Conservation (phyloP, 2,113 vertebrate genomes). For the Ptyas mucosa region DNA sequence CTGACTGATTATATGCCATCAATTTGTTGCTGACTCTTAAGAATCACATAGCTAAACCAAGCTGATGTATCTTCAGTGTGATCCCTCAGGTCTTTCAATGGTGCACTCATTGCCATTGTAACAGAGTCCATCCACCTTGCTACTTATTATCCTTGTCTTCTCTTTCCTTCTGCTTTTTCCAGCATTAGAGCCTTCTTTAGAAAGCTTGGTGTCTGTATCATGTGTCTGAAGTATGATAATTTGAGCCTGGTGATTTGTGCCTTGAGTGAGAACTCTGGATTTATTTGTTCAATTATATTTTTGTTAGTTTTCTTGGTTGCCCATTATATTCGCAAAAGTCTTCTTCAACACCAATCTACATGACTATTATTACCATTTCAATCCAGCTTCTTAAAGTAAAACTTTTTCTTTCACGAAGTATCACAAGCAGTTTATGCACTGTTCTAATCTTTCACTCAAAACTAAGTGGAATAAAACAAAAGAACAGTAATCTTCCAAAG, state of each 20-base stretch:
- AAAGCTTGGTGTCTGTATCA: background rate
- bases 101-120: background rate
- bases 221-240: background rate
- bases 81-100: background rate
- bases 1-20: background rate
- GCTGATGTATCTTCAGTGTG: background rate
- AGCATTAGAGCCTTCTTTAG: background rate
- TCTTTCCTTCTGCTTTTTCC: background rate
- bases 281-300: background rate
- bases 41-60: background rate
- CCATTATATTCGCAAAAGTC: background rate
- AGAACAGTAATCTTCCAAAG: background rate
- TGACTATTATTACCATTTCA: background rate
- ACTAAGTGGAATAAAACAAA: background rate
- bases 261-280: background rate
- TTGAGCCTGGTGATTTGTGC: background rate
- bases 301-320: background rate
- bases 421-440: background rate
- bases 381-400: background rate
- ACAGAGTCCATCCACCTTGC: background rate
- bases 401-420: background rate
- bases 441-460: background rate
- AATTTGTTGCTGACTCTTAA: background rate
- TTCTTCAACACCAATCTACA: background rate
- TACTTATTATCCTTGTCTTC: background rate